Conservation (phyloP, 2,888 invertebrate genomes). For the Oscheius sp. region DNA sequence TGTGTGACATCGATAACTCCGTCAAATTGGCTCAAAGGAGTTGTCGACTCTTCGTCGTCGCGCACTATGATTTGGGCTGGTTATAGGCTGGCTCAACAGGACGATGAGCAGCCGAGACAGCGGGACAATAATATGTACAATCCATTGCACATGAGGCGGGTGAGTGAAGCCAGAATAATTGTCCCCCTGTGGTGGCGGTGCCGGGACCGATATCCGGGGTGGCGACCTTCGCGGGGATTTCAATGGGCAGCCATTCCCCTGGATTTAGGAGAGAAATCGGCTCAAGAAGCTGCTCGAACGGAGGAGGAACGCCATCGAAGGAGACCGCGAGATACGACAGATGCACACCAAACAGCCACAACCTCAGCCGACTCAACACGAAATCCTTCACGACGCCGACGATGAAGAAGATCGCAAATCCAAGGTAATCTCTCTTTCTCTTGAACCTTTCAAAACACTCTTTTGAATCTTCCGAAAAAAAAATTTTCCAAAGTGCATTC, state of each 20-base stretch:
- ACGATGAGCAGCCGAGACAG: neutral
- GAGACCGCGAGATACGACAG: conserved; percentile 4
- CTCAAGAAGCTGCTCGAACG: conserved; percentile 27
- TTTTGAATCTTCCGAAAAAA: neutral
- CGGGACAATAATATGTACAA: conserved; percentile 7
- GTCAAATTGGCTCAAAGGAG: conserved; percentile 13
- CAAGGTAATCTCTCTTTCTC: conserved; percentile 1
- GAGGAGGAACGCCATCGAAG: conserved; percentile 22
- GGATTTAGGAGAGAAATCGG: conserved; percentile 24
- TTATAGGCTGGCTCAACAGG: neutral
- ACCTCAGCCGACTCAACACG: neutral
- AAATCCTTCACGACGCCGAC: conserved; percentile 4
- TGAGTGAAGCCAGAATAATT: conserved; percentile 9
- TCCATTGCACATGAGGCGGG: conserved; percentile 9
- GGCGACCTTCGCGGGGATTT: conserved; percentile 9
- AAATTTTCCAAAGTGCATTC: neutral
- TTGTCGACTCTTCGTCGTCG: neutral
- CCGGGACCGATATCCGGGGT: conserved; percentile 25
- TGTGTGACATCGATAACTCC: conserved; percentile 24
- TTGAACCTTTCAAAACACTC: neutral
- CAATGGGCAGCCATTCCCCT: conserved; percentile 15
- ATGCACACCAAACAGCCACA: too few relatives aligned
- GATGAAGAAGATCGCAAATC: conserved; percentile 11
- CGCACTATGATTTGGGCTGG: conserved; percentile 6
- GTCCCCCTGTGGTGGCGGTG: neutral